Evolutionary conservation across 2,797 vertebrate species (phyloP), one percentile per base, ranked within the genome.

Genomic region (Notolabrus celidotus): DNA sequence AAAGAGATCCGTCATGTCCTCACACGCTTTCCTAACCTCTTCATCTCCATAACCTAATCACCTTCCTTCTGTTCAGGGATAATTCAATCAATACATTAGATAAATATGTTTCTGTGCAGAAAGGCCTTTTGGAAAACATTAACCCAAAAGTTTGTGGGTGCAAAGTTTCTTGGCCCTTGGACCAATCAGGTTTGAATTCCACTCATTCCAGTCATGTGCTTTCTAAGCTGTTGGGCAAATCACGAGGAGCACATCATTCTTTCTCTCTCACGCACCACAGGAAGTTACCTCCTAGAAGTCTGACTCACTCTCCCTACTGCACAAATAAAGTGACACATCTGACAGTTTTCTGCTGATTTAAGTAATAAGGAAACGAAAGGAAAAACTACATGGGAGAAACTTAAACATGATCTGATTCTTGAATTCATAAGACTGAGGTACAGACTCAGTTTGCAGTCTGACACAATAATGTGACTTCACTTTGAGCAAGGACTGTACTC

Each of bases 201-300:
- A 65, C 68, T 90, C 74, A 86, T 86, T 83, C 72, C 71, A 86
- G 86, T 91, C 86, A 91, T 91, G 87, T 84, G 86, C 61, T 86
- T 54, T 71, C 15, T 84, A 86, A 89, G 86, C 83, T 77, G 79
- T 80, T 62, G 52, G 39, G 50, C 70, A 75, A 86, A 83, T 89
- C 86, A 91, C 88, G 82, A 87, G 90, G 67, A 82, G 67, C 79
- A 82, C 79, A 84, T 83, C 84, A 75, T 62, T 76, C 74, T 72
- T 43, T 79, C 39, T 55, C 46, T 45, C 50, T 53, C 41, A 49
- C 19, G 59, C 73, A 61, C 42, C 49, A 73, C 78, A 71, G 65
- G 61, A 79, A 72, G 72, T 76, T 20, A 56, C 42, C 49, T 58
- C 63, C 36, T 27, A 3, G 16, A 67, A 20, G 9, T 16, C 50